These are phyloP conservation scores for Phragmatobia fuliginosa DNA, from an alignment of 2,888 invertebrate genomes.

Conservation along the genomic window DNA sequence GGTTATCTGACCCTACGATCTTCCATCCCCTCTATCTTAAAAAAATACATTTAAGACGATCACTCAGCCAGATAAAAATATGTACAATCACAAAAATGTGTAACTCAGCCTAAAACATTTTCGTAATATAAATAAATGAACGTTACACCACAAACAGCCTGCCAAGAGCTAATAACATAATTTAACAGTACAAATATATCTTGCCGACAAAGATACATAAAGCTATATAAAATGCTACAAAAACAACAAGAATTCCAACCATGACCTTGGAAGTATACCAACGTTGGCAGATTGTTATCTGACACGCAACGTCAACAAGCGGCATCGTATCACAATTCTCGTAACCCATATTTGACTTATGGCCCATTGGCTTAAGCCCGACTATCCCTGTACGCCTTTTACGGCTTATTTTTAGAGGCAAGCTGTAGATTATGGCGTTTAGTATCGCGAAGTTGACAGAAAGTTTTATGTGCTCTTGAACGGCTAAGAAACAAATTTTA, in stretches of 20 bases:
- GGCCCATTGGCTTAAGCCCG: constrained; percentile 4
- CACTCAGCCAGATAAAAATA: background rate
- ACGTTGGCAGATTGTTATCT: constrained; percentile 23
- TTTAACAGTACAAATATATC: background rate
- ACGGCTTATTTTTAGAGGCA: constrained; percentile 4
- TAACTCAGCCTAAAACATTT: background rate
- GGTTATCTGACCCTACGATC: too few species aligned
- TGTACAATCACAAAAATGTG: background rate
- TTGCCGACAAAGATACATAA: background rate
- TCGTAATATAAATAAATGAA: background rate
- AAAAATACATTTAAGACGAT: background rate
- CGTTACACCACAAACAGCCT: background rate
- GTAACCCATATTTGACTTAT: constrained; percentile 11
- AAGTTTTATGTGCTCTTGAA: background rate
- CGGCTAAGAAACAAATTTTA: background rate
- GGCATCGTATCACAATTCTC: constrained; percentile 6
- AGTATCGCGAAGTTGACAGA: constrained; percentile 6
- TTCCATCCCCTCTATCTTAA: too few species aligned
- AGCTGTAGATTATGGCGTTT: constrained; percentile 1
- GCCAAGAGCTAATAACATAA: background rate
- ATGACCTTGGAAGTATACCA: constrained; percentile 1
- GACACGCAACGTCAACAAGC: constrained; percentile 27
- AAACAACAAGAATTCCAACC: background rate
- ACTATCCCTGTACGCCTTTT: constrained; percentile 1
- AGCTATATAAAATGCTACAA: background rate